phyloP scores from a whole-genome alignment of 2,888 invertebrate species.

The Lobophora halterata region DNA sequence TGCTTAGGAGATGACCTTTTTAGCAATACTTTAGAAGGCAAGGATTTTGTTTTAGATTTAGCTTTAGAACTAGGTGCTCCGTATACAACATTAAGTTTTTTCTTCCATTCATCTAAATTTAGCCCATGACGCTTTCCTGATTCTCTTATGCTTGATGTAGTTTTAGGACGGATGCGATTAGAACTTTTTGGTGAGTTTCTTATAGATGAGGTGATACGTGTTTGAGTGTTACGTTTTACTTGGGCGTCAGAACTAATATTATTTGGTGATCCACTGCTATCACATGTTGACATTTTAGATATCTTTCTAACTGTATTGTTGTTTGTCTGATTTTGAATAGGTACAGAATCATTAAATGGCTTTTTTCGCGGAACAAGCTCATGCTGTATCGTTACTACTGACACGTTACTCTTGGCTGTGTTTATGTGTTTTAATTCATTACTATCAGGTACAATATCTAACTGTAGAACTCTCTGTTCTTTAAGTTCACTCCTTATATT shows the following conservation, averaged over 20 bases:
- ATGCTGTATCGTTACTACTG: constrained; percentile 54
- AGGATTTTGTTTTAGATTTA: constrained; percentile 26
- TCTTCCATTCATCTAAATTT: constrained; percentile 63
- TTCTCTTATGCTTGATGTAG: constrained; percentile 36
- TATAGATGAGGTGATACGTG: constrained; percentile 33
- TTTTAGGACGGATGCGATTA: constrained; percentile 34
- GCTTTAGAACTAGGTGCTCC: constrained; percentile 42
- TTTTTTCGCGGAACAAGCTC: constrained; percentile 28
- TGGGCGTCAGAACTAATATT: constrained; percentile 50
- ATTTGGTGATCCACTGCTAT: constrained; percentile 63
- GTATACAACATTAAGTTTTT: constrained; percentile 60
- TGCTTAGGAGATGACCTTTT: constrained; percentile 37
- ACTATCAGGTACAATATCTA: constrained; percentile 69
- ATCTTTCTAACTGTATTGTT: constrained; percentile 49
- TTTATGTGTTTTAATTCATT: constrained; percentile 31
- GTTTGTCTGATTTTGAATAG: constrained; percentile 12
- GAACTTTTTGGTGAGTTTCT: constrained; percentile 41
- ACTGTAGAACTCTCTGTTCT: constrained; percentile 71
- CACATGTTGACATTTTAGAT: constrained; percentile 59
- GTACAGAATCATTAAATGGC: constrained; percentile 17
- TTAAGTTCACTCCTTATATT: constrained; percentile 74
- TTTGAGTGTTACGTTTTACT: constrained; percentile 39
- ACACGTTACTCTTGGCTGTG: constrained; percentile 47
- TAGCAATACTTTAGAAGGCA: constrained; percentile 23
- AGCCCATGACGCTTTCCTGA: constrained; percentile 36